Evolutionary conservation across 2,888 invertebrate species (phyloP), one percentile per base, ranked within the genome.

Genomic region (Ochlodes sylvanus): DNA sequence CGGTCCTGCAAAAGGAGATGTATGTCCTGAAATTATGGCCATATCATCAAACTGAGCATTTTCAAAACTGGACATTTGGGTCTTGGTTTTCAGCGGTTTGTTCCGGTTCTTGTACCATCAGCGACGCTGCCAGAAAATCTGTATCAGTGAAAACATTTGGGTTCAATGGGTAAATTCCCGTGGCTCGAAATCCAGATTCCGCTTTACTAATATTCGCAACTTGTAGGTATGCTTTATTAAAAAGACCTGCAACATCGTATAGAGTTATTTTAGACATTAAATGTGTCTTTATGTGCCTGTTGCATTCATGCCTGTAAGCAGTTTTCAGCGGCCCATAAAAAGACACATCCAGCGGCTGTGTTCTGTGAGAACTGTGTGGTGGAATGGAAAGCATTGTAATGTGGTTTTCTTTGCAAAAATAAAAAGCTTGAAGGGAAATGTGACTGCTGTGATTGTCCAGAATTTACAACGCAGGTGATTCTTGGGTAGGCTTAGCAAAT

Each of bases 401-500:
- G 61, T 72, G 60, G 66, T 74, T 75, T 64, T 70, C 69, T 55
- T 76, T 77, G 68, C 75, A 78, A 75, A 69, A 73, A 70, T 75
- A 72, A 63, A 72, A 76, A 67, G 63, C 72, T 32, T 60, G 41
- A 76, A 79, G 70, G 70, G 70, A 73, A 69, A 66, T 70, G 56
- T 75, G 75, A 56, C 74, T 75, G 19, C 70, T 68, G 52, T 75
- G 74, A 47, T 74, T 76, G 63, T 75, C 73, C 14, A 75, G 58
- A 57, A 76, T 75, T 69, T 85, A 75, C 38, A 86, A 69, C 15
- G 74, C 19, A 21, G 82, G 84, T 72, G 77, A 72, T 47, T 81
- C 78, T 71, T 73, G 54, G 27, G 79, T 76, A n/a, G 83, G 81
- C 54, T 83, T 80, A 34, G 75, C 73, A 68, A 73, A 75, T 65